Evolutionary conservation across 2,113 vertebrate genomes (phyloP), one percentile per base, ranked within the genome.

Genomic region (Lynx canadensis): DNA sequence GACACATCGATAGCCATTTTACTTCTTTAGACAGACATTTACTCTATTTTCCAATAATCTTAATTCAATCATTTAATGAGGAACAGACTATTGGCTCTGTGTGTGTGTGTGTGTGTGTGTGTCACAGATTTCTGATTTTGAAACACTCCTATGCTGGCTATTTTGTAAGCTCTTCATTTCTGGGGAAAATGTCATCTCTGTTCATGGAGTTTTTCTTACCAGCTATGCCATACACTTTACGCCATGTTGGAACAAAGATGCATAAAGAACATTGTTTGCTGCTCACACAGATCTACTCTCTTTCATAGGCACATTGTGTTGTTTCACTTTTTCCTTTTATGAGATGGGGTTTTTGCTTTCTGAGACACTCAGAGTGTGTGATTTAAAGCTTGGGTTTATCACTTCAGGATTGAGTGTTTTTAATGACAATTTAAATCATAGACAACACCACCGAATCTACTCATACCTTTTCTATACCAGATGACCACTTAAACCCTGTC

Each of bases 361-460:
- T 88, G 29, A 96, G 68, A 89, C 65, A 57, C 74, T 82, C 73
- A 36, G 11, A 81, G 21, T 33, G 41, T 38, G 63, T 71, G 63
- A 76, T 71, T 87, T 92, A 94, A 93, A 91, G 74, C 38, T 92
- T 78, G 33, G 84, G 74, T 93, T 95, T 91, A 93, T 96, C 86
- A 80, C 73, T 83, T 95, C 50, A 80, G 52, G 86, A 79, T 15
- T 66, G 15, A 93, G 63, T 80, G 92, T 65, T 97, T 97, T 93
- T 96, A 89, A 95, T 94, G 95, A 91, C n/a, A 92, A n/a, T 81
- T 97, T 94, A 84, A 97, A 68, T 76, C 80, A 89, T 18, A 87
- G 80, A 65, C 55, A 87, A 65, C 52, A 91, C 33, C 68, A 60
- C 13, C 29, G 87, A 73, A 87, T 36, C 41, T 87, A 57, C 57